phyloP scores from a whole-genome alignment of 2,888 invertebrate species.

The Ormyrus pomaceus region DNA sequence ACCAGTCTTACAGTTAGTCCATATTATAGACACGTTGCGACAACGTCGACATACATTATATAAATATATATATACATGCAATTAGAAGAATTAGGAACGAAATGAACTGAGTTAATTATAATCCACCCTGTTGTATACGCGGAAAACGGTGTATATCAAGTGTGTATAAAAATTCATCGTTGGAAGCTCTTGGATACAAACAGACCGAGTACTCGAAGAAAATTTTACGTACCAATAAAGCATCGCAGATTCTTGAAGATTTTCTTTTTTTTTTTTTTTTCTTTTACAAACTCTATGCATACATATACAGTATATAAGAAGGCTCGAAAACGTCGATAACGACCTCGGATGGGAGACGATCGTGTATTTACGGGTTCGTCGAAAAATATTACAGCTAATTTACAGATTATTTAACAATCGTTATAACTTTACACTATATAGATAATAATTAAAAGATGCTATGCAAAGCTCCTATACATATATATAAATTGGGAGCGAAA shows the following conservation, averaged over 20 bases:
- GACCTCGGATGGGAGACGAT: conserved; percentile 20
- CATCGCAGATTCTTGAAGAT: background rate
- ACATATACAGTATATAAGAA: background rate
- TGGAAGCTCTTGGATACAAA: conserved; percentile 34
- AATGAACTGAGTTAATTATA: background rate
- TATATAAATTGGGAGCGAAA: too few relatives aligned
- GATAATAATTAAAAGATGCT: too few relatives aligned
- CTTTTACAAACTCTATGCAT: background rate
- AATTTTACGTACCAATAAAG: background rate
- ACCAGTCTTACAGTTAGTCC: conserved; percentile 30
- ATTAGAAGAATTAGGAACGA: conserved; percentile 35
- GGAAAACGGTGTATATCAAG: background rate
- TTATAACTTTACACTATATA: too few relatives aligned
- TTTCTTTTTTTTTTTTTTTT: too few relatives aligned
- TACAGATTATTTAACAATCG: too few relatives aligned
- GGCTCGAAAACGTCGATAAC: conserved; percentile 33
- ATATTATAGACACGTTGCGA: conserved; percentile 1
- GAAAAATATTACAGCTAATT: conserved; percentile 10
- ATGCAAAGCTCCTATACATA: too few relatives aligned
- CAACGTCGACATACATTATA: background rate
- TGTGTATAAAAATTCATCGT: conserved; percentile 3
- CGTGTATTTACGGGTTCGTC: background rate
- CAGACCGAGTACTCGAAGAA: background rate
- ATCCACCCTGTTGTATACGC: background rate
- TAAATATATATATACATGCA: background rate